phyloP scores from a whole-genome alignment of 2,113 vertebrate genomes.

The Otus sunia region DNA sequence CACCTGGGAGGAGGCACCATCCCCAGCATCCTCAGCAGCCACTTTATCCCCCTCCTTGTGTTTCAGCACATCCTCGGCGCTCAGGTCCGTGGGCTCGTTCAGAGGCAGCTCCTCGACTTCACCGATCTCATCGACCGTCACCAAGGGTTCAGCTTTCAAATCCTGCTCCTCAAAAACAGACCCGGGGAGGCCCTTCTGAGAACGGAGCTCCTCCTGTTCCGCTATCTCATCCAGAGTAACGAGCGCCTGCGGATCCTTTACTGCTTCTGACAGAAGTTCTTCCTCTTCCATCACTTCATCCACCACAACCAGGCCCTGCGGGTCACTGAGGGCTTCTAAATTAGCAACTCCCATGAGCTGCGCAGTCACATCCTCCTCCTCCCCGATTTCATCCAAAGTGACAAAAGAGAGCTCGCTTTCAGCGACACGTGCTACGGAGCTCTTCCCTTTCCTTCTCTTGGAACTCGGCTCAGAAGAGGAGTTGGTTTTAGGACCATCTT shows the following conservation, averaged over 20 bases:
- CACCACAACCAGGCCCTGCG: slow-evolving; percentile 71
- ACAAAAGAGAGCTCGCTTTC: slow-evolving; percentile 72
- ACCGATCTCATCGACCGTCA: slow-evolving; percentile 77
- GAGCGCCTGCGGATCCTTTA: slow-evolving; percentile 68
- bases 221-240: slow-evolving; percentile 81
- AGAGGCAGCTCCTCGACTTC: slow-evolving; percentile 77
- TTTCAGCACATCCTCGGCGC: background rate
- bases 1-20: slow-evolving; percentile 47
- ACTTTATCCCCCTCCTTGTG: slow-evolving; percentile 4
- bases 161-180: slow-evolving; percentile 43
- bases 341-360: background rate
- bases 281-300: slow-evolving; percentile 83
- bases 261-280: slow-evolving; percentile 58
- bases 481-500: slow-evolving; percentile 25
- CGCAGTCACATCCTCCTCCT: slow-evolving; percentile 78
- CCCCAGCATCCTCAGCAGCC: slow-evolving; percentile 9
- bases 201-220: slow-evolving; percentile 73
- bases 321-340: background rate
- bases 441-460: slow-evolving; percentile 69
- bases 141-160: slow-evolving; percentile 70
- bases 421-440: background rate
- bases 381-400: slow-evolving; percentile 86
- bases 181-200: background rate
- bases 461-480: background rate
- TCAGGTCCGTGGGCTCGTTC: slow-evolving; percentile 20